A percentile compares a stretch with the other conserved stretches of the same genome.
Conservation (phyloP, 2,888 invertebrate genomes). For the Melitaea athalia region DNA sequence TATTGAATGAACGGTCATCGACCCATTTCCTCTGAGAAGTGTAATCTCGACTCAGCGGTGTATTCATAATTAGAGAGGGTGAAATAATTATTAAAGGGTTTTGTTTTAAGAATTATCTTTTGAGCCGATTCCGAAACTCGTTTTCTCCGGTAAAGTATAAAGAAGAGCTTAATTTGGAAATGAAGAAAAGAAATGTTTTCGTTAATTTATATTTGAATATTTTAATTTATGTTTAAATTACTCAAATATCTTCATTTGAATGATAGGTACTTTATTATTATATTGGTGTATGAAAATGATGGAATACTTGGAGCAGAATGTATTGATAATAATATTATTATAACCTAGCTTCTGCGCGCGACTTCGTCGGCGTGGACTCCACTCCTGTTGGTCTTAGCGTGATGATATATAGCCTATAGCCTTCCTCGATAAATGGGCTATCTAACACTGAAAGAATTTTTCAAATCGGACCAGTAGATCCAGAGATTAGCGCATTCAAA, state of each 20-base stretch:
- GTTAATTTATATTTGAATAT: neutral
- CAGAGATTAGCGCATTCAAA: too few species aligned
- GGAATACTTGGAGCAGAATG: too few species aligned
- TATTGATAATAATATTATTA: too few species aligned
- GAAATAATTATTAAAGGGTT: constrained; percentile 59
- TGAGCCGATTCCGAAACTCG: constrained; percentile 32
- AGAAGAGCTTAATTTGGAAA: constrained; percentile 30
- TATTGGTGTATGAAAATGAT: too few species aligned
- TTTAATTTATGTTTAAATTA: neutral
- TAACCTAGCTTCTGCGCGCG: too few species aligned
- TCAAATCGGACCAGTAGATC: too few species aligned
- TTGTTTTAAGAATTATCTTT: constrained; percentile 61
- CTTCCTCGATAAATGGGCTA: too few species aligned
- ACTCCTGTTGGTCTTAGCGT: too few species aligned
- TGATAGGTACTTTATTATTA: too few species aligned
- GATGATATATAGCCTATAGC: too few species aligned
- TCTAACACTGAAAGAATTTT: too few species aligned
- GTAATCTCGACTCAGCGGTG: constrained; percentile 63
- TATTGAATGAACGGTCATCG: neutral
- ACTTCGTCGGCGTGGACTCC: too few species aligned
- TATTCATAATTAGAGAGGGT: constrained; percentile 75
- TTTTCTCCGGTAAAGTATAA: constrained; percentile 39
- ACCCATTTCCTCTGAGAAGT: constrained; percentile 46
- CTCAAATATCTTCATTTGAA: neutral
- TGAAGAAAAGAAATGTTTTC: neutral